phyloP scores from a whole-genome alignment of 2,888 invertebrate genomes.

The Boloria euphrosyne region DNA sequence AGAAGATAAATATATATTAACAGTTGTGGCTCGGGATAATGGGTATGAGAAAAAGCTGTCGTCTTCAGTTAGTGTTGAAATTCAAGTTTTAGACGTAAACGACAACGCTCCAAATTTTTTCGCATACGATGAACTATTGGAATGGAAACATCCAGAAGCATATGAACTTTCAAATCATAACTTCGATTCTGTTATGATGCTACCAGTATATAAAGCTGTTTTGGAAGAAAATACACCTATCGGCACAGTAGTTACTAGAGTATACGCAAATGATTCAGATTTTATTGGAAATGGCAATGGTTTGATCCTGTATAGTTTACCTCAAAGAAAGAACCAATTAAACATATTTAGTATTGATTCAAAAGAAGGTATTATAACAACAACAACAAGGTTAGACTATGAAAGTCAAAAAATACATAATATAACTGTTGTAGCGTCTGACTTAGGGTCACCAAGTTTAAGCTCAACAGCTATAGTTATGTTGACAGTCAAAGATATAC shows the following conservation, averaged over 20 bases:
- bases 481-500: slow-evolving; percentile 85
- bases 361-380: slow-evolving; percentile 91
- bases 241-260: slow-evolving; percentile 88
- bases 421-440: slow-evolving; percentile 91
- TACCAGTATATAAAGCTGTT: slow-evolving; percentile 90
- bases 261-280: slow-evolving; percentile 93
- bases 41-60: slow-evolving; percentile 84
- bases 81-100: slow-evolving; percentile 91
- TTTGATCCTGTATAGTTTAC: slow-evolving; percentile 88
- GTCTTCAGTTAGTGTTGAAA: slow-evolving; percentile 89
- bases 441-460: slow-evolving; percentile 91
- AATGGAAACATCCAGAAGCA: slow-evolving; percentile 75
- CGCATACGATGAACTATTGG: slow-evolving; percentile 86
- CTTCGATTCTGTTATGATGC: slow-evolving; percentile 77
- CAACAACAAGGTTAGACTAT: slow-evolving; percentile 87
- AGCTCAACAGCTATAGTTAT: slow-evolving; percentile 89
- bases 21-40: slow-evolving; percentile 88
- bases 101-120: slow-evolving; percentile 92
- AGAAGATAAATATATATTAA: slow-evolving; percentile 86
- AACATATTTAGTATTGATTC: slow-evolving; percentile 91
- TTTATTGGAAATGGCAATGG: slow-evolving; percentile 94
- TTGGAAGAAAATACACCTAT: slow-evolving; percentile 88
- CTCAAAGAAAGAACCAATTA: slow-evolving; percentile 84
- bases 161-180: slow-evolving; percentile 75
- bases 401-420: slow-evolving; percentile 86